These are phyloP conservation scores for Caenorhabditis brenneri DNA, from an alignment of 1,140 invertebrate species.

Conservation along the genomic window DNA sequence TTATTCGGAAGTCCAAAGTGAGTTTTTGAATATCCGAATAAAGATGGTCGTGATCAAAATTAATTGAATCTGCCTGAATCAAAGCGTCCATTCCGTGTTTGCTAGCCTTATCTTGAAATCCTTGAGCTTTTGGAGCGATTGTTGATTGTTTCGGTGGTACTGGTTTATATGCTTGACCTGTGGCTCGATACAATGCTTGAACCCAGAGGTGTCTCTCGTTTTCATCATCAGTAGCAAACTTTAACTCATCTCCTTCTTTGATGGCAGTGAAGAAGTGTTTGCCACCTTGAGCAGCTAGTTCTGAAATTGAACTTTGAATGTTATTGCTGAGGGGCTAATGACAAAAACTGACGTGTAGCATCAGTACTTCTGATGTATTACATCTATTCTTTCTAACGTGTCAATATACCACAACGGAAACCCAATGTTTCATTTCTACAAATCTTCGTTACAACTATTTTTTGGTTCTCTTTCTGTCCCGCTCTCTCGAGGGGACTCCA, in stretches of 20 bases:
- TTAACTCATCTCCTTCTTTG: constrained; percentile 93
- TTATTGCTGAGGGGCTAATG: too few relatives aligned
- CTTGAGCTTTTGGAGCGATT: constrained; percentile 65
- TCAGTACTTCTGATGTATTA: too few relatives aligned
- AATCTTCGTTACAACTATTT: too few relatives aligned
- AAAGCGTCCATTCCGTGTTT: constrained; percentile 97
- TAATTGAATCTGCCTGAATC: constrained; percentile 95
- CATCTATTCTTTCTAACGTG: too few relatives aligned
- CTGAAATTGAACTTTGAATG: constrained; percentile 58
- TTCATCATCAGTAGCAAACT: constrained; percentile 96
- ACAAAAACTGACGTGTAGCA: too few relatives aligned
- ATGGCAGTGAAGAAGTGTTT: constrained; percentile 97
- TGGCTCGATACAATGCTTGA: constrained; percentile 94
- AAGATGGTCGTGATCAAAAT: constrained; percentile 88
- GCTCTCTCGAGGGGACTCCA: constrained; percentile 21
- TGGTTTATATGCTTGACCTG: constrained; percentile 97
- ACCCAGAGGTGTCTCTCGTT: constrained; percentile 98
- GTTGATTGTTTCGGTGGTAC: constrained; percentile 80
- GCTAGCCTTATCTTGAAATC: constrained; percentile 82
- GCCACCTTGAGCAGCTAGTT: constrained; percentile 81
- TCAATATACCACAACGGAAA: too few relatives aligned
- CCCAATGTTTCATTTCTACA: too few relatives aligned
- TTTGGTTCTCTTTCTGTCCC: not conserved
- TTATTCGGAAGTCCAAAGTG: constrained; percentile 90
- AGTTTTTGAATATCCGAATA: constrained; percentile 90